Conservation (phyloP, 1,140 invertebrate genomes). For the Drosophila nigrodunni region DNA sequence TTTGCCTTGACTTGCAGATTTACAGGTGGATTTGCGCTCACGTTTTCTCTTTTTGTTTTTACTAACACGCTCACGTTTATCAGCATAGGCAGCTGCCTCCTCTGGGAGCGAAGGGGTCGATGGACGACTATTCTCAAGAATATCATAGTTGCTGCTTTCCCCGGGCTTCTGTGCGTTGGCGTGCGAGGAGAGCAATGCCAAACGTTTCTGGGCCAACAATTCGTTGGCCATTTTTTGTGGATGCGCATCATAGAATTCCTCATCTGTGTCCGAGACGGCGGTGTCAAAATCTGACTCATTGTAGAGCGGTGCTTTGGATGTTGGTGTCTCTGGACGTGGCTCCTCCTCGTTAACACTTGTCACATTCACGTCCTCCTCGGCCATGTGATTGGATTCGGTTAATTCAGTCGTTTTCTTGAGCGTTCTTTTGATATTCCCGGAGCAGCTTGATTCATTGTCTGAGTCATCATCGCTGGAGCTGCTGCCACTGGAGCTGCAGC, state of each 20-base stretch:
- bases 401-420: slow-evolving; percentile 35
- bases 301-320: slow-evolving; percentile 58
- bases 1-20: slow-evolving; percentile 45
- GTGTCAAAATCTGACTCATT: slow-evolving; percentile 93
- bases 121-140: slow-evolving; percentile 87
- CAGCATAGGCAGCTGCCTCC: slow-evolving; percentile 78
- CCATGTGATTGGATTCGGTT: slow-evolving; percentile 42
- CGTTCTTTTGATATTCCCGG: slow-evolving; percentile 34
- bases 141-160: slow-evolving; percentile 87
- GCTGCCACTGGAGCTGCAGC: slow-evolving; percentile 90
- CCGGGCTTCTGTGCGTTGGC: slow-evolving; percentile 85
- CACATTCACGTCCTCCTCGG: slow-evolving; percentile 54
- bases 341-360: slow-evolving; percentile 43
- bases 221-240: slow-evolving; percentile 90
- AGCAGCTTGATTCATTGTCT: slow-evolving; percentile 84
- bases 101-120: slow-evolving; percentile 86
- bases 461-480: slow-evolving; percentile 86
- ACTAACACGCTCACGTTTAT: slow-evolving; percentile 85
- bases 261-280: slow-evolving; percentile 92
- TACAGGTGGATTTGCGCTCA: slow-evolving; percentile 85
- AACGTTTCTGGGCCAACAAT: slow-evolving; percentile 89
- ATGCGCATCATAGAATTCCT: slow-evolving; percentile 93
- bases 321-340: slow-evolving; percentile 18
- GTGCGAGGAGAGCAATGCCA: slow-evolving; percentile 87
- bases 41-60: slow-evolving; percentile 88